Percentiles rank a stretch among this genome's conserved stretches.
These are phyloP conservation scores for Chiroxiphia lanceolata DNA, from an alignment of 2,797 vertebrate species.

Conservation along the genomic window DNA sequence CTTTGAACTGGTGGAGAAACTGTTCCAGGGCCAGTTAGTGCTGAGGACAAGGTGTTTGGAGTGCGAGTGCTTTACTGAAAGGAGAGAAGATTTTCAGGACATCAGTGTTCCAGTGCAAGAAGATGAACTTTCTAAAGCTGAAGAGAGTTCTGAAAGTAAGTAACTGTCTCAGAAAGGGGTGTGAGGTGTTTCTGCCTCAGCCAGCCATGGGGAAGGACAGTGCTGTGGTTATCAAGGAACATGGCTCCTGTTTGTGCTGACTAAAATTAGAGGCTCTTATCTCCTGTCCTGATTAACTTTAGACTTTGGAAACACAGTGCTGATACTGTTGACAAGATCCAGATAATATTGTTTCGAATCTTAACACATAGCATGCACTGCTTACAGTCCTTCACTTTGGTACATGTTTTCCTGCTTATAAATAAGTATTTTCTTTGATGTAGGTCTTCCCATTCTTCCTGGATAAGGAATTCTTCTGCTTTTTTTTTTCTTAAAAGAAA, in stretches of 20 bases:
- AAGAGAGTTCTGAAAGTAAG: constrained; percentile 87
- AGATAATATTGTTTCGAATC: neutral
- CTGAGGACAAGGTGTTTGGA: constrained; percentile 94
- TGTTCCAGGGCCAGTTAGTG: constrained; percentile 95
- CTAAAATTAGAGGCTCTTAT: constrained; percentile 5
- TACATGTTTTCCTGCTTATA: neutral
- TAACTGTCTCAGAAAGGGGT: neutral
- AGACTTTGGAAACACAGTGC: neutral
- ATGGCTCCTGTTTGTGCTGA: neutral
- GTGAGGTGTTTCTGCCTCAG: neutral
- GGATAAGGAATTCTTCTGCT: neutral
- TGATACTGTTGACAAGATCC: neutral
- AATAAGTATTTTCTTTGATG: neutral
- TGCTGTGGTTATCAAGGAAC: neutral
- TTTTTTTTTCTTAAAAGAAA: neutral
- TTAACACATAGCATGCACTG: neutral
- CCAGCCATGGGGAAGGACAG: neutral
- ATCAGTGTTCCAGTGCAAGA: constrained; percentile 97
- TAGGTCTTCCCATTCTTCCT: neutral
- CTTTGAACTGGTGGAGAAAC: constrained; percentile 89
- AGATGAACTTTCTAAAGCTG: constrained; percentile 83
- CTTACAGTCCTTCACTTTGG: rapidly evolving
- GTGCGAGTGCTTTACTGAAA: constrained; percentile 94
- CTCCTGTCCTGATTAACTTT: constrained; percentile 11
- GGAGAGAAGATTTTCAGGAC: constrained; percentile 96